Percentiles rank a stretch among this genome's conserved stretches.
phyloP scores from a whole-genome alignment of 2,888 invertebrate species.

The Machimus rusticus region DNA sequence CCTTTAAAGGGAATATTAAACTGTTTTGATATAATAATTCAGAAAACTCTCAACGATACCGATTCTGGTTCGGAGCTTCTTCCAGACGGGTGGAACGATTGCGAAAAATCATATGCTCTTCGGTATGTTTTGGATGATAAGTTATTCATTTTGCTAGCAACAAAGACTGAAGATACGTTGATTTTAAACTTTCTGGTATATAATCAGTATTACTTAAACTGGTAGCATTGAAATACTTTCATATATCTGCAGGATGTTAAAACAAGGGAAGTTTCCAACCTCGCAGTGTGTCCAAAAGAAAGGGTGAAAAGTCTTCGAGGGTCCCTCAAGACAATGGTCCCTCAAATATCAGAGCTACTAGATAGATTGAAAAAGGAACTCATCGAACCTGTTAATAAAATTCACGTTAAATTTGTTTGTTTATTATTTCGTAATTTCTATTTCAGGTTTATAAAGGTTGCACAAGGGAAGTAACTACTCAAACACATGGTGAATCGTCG shows the following conservation, averaged over 20 bases:
- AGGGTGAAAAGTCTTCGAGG: constrained; percentile 68
- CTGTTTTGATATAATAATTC: neutral
- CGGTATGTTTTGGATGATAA: constrained; percentile 74
- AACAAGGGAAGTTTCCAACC: constrained; percentile 68
- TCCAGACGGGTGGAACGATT: constrained; percentile 78
- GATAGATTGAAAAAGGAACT: constrained; percentile 71
- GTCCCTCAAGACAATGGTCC: constrained; percentile 70
- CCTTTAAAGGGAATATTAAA: neutral
- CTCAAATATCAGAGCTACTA: constrained; percentile 70
- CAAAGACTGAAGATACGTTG: constrained; percentile 69
- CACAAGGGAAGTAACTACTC: constrained; percentile 57
- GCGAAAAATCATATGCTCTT: constrained; percentile 71
- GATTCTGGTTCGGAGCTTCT: constrained; percentile 75
- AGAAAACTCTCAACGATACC: constrained; percentile 69
- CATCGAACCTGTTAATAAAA: constrained; percentile 67
- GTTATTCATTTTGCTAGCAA: constrained; percentile 72
- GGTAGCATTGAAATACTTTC: neutral
- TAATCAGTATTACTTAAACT: neutral
- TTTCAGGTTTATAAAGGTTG: constrained; percentile 57
- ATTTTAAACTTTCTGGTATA: constrained; percentile 73
- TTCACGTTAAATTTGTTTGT: neutral
- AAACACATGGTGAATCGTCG: constrained; percentile 51
- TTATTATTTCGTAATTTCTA: neutral
- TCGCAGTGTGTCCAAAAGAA: constrained; percentile 68
- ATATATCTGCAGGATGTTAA: constrained; percentile 52